Conservation (phyloP, 2,113 vertebrate species). For the Holacanthus passer region DNA sequence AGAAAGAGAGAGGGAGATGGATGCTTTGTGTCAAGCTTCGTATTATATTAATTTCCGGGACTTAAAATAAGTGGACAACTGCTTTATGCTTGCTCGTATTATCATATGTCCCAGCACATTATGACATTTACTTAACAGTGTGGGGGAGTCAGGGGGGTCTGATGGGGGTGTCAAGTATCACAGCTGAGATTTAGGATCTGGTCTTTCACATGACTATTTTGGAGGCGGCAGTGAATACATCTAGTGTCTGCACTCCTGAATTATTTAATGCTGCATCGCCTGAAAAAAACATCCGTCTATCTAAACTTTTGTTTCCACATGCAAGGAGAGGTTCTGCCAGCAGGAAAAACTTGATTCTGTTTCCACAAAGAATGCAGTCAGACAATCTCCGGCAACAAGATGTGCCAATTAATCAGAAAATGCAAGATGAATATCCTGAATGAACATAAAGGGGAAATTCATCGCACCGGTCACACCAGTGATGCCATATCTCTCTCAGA, state of each 20-base stretch:
- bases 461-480: background rate
- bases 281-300: background rate
- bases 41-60: constrained; percentile 16
- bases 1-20: background rate
- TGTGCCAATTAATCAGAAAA: background rate
- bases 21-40: background rate
- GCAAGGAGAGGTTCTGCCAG: background rate
- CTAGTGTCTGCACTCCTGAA: background rate
- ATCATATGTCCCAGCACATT: background rate
- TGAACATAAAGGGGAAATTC: background rate
- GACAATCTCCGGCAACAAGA: background rate
- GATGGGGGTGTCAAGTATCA: constrained; percentile 23
- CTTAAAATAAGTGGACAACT: background rate
- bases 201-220: background rate
- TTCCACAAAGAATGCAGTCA: background rate
- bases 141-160: background rate
- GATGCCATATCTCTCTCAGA: background rate
- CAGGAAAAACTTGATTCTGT: background rate
- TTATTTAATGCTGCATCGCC: background rate
- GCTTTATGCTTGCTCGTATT: background rate
- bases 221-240: background rate
- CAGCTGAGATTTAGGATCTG: background rate
- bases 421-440: background rate
- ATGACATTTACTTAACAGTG: constrained; percentile 12
- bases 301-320: background rate